Base-by-base conservation (phyloP, 1,140 invertebrate genomes). In the Theocolax elegans region DNA sequence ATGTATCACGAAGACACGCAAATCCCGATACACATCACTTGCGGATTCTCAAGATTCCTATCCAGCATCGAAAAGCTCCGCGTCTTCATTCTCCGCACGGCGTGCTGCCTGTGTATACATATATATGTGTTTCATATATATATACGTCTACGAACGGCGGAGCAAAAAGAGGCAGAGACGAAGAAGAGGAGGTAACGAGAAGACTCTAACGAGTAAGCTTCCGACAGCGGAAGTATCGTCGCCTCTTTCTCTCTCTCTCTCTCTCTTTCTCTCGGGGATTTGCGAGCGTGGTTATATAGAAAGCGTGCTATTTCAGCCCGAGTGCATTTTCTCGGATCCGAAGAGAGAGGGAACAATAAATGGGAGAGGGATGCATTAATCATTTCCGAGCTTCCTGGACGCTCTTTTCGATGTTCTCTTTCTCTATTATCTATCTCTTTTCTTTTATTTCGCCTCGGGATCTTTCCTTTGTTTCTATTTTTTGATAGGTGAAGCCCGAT, bases 181-280 rank as follows among this genome's bases (percentile, higher is more conserved):
- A 13, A 49, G 29, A 27, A 48, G 65, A 21, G 13, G 44, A 59
- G 21, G 53, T 67, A 67, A 67, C 53, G 65, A 54, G 67, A 58
- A 38, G 63, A 68, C 31, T 72, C 67, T 63, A 68, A 71, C 75
- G 65, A 64, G 67, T 62, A 54, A 72, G 64, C 58, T 73, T 74
- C 65, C 74, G 72, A 29, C 69, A 59, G 65, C 60, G 74, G 67
- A 73, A 74, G 74, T 75, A 74, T 72, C 67, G 73, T 58, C 71
- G 63, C 49, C 53, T 51, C 54, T 53, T 44, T 48, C n/a, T 62
- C n/a, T 12, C 15, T 40, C 1, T 15, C 13, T 44, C 15, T 44
- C 19, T 44, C 25, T 15, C 58, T 38, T 8, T n/a, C 2, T 23
- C 38, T 48, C 58, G 4, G 17, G 53, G 31, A 35, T 35, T 35